phyloP scores from a whole-genome alignment of 2,797 vertebrate species.

The Anguilla obscura region DNA sequence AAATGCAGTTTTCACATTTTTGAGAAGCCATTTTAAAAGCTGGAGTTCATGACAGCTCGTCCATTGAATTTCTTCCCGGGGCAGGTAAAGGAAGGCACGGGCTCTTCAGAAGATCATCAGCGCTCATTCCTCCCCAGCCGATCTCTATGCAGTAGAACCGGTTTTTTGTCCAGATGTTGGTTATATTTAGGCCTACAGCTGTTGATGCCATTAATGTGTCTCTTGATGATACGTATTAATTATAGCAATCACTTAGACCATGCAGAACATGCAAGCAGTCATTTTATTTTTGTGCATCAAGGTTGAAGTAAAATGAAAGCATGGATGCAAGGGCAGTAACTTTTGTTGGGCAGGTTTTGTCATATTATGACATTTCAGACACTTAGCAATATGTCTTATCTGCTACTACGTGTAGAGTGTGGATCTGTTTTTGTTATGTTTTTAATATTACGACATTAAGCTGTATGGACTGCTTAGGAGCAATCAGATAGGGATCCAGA shows the following conservation, averaged over 20 bases:
- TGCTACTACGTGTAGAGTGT: neutral
- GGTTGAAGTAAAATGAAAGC: conserved; percentile 20
- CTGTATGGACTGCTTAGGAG: neutral
- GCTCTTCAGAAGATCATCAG: neutral
- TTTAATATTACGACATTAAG: neutral
- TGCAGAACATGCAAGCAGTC: neutral
- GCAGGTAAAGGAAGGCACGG: neutral
- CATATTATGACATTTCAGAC: neutral
- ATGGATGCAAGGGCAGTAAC: conserved; percentile 11
- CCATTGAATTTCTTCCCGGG: neutral
- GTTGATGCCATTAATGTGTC: conserved; percentile 32
- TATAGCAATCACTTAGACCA: conserved; percentile 24
- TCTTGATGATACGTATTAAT: conserved; percentile 34
- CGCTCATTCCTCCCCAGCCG: neutral
- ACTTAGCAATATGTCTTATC: neutral
- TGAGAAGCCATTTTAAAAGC: neutral
- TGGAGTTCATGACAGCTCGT: neutral
- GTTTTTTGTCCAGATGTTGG: conserved; percentile 29
- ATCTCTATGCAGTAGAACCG: conserved; percentile 9
- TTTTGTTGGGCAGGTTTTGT: neutral
- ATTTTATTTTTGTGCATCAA: conserved; percentile 15
- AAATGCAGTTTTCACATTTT: conserved; percentile 1
- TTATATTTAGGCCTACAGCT: conserved; percentile 37
- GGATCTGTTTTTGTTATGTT: neutral
- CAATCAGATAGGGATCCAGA: neutral